Conservation (phyloP, 92 coral and sea anemone genomes). For the Parazoanthus darwini region DNA sequence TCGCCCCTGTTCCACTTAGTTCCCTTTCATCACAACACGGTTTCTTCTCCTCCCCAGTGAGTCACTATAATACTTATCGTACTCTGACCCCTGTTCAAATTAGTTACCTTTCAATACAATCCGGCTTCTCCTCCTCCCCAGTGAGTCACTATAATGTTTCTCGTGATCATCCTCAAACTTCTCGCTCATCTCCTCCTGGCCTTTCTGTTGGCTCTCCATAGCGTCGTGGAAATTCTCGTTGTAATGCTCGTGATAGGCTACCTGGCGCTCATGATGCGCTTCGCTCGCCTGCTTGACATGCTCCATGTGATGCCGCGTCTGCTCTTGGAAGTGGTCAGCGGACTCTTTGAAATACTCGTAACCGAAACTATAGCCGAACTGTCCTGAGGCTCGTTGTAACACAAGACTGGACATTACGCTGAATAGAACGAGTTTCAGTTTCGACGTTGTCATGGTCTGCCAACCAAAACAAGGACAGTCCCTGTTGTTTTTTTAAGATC, state of each 20-base stretch:
- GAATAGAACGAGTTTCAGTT: neutral
- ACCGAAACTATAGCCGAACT: conserved; percentile 4
- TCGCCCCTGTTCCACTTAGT: too few species aligned
- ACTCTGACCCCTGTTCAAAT: neutral
- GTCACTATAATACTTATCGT: too few species aligned
- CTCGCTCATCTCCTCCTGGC: conserved; percentile 23
- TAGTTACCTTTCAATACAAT: conserved; percentile 10
- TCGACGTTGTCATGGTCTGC: conserved; percentile 9
- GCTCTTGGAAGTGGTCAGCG: conserved; percentile 36
- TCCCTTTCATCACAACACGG: too few species aligned
- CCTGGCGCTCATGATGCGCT: neutral
- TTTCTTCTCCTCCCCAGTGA: too few species aligned
- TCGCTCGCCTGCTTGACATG: conserved; percentile 17
- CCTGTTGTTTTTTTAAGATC: neutral
- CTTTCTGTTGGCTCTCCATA: conserved; percentile 18
- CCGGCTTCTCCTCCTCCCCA: neutral
- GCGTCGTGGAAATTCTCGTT: conserved; percentile 31
- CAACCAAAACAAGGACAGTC: too few species aligned
- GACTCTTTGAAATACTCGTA: conserved; percentile 28
- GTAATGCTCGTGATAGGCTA: conserved; percentile 9
- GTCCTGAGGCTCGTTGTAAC: neutral
- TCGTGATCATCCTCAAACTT: conserved; percentile 31
- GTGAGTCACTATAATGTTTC: conserved; percentile 25
- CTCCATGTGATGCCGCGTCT: conserved; percentile 24
- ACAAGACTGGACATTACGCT: neutral